Percentiles rank a stretch among this genome's conserved stretches.
Evolutionary conservation across 1,140 invertebrate genomes (phyloP).

Genomic region (Chlorops oryzae): DNA sequence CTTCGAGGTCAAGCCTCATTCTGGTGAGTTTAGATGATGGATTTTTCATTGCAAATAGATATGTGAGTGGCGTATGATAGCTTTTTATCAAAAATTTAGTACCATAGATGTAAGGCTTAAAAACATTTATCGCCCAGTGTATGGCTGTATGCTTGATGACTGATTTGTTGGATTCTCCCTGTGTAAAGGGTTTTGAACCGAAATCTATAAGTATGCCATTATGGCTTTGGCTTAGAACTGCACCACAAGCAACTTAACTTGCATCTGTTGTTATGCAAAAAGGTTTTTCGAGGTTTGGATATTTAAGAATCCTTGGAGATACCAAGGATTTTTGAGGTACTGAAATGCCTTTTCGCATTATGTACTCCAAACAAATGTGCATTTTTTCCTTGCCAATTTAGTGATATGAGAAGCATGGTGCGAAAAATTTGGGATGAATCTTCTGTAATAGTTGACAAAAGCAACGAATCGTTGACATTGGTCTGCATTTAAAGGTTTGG

Average conservation of each 20-base stretch:
- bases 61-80: too few species aligned
- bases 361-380: neutral
- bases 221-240: too few species aligned
- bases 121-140: neutral
- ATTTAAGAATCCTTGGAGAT: neutral
- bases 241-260: neutral
- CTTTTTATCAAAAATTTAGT: too few species aligned
- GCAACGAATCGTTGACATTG: constrained; percentile 27
- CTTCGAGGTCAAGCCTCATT: too few species aligned
- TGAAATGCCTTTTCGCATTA: constrained; percentile 1
- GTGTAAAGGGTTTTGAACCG: too few species aligned
- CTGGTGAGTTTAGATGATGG: too few species aligned
- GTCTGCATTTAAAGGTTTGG: constrained; percentile 21
- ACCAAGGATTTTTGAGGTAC: neutral
- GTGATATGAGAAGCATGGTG: constrained; percentile 16
- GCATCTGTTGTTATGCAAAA: too few species aligned
- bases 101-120: too few species aligned
- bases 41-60: too few species aligned
- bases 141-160: neutral
- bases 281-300: too few species aligned
- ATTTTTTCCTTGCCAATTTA: neutral
- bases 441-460: constrained; percentile 26
- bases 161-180: neutral
- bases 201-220: neutral
- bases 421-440: constrained; percentile 25